A percentile compares a stretch with the other conserved stretches of the same genome.
phyloP scores from a whole-genome alignment of 2,888 invertebrate species.

The Carpatolechia fugitivella region DNA sequence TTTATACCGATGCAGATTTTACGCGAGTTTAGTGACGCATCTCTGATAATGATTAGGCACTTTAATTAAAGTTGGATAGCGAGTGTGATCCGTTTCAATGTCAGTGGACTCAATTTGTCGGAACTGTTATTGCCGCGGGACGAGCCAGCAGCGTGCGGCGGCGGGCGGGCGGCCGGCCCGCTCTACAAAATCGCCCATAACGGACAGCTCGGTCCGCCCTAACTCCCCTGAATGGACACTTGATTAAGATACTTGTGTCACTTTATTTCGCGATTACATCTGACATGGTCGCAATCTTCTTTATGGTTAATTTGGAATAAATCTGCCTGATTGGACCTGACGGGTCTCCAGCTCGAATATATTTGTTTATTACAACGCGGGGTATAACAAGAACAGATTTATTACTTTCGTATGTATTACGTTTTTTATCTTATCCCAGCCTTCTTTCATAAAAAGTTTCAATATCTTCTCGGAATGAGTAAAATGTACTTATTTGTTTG shows the following conservation, averaged over 20 bases:
- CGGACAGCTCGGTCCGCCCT: constrained; percentile 59
- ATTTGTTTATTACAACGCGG: constrained; percentile 5
- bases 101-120: constrained; percentile 71
- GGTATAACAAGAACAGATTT: neutral
- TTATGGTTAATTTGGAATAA: constrained; percentile 61
- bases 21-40: neutral
- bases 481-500: constrained; percentile 23
- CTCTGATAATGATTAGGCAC: constrained; percentile 11
- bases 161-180: constrained; percentile 30
- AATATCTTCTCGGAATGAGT: constrained; percentile 6
- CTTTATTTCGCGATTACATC: constrained; percentile 73
- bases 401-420: constrained; percentile 7
- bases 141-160: constrained; percentile 32
- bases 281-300: constrained; percentile 62
- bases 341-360: neutral
- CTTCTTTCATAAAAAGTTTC: constrained; percentile 4
- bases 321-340: constrained; percentile 40
- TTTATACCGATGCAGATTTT: neutral
- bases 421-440: constrained; percentile 3
- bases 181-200: constrained; percentile 66
- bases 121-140: constrained; percentile 66
- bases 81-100: constrained; percentile 55
- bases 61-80: constrained; percentile 28
- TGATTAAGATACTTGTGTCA: constrained; percentile 76
- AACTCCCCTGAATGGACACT: constrained; percentile 69